These are phyloP conservation scores for Drosophila sp. DNA, from an alignment of 1,140 invertebrate genomes.

Conservation along the genomic window DNA sequence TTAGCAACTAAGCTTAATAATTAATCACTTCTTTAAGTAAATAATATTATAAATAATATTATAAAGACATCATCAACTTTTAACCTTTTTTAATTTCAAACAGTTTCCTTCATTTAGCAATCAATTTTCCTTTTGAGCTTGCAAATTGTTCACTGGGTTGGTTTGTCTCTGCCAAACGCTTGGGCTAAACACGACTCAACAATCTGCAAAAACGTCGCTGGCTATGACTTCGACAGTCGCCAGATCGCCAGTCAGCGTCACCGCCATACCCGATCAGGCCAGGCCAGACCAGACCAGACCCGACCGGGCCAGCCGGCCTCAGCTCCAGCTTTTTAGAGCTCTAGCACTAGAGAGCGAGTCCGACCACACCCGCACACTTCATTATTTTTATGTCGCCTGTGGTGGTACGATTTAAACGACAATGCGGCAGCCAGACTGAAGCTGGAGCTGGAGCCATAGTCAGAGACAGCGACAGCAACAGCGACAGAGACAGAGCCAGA, in stretches of 20 bases:
- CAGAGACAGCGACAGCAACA: background rate
- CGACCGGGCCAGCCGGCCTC: constrained; percentile 16
- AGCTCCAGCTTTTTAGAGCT: constrained; percentile 16
- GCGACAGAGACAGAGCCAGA: background rate
- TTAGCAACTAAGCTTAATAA: too few species aligned
- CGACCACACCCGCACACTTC: constrained; percentile 83
- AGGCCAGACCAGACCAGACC: constrained; percentile 17
- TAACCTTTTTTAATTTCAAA: background rate
- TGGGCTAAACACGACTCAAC: constrained; percentile 77
- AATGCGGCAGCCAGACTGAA: constrained; percentile 56
- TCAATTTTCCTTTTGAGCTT: background rate
- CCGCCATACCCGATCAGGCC: constrained; percentile 48
- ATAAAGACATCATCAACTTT: too few species aligned
- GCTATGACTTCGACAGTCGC: constrained; percentile 68
- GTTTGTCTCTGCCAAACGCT: constrained; percentile 47
- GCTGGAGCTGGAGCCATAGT: constrained; percentile 20
- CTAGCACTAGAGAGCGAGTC: constrained; percentile 56
- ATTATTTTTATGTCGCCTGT: constrained; percentile 83
- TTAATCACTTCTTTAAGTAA: too few species aligned
- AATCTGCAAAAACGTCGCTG: constrained; percentile 71
- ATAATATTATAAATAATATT: too few species aligned
- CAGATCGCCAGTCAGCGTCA: constrained; percentile 67
- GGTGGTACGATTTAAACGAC: constrained; percentile 82
- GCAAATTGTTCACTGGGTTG: constrained; percentile 70
- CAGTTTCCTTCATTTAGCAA: background rate